phyloP scores from a whole-genome alignment of 2,113 vertebrate genomes.

The Calidris pygmaea region DNA sequence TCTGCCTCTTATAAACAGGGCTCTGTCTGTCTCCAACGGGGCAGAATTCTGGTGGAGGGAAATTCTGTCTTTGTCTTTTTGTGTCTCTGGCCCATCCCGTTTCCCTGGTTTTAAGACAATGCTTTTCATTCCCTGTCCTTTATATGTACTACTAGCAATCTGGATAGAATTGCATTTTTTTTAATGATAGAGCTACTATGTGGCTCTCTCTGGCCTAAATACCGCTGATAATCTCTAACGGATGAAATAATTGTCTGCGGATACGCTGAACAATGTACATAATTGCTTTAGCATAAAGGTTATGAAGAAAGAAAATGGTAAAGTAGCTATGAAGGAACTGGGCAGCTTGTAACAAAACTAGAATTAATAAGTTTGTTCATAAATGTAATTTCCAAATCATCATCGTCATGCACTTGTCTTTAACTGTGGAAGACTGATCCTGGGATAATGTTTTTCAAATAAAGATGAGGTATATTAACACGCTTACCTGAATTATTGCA shows the following conservation, averaged over 20 bases:
- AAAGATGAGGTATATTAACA: neutral
- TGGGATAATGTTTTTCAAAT: neutral
- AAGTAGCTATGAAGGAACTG: neutral
- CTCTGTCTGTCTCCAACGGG: neutral
- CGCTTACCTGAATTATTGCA: neutral
- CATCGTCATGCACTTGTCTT: neutral
- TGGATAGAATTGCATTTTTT: neutral
- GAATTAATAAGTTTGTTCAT: neutral
- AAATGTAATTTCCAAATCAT: neutral
- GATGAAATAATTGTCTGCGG: neutral
- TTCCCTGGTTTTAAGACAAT: neutral
- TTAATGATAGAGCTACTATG: neutral
- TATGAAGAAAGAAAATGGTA: neutral
- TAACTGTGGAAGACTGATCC: neutral
- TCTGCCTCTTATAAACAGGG: neutral
- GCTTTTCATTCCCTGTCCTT: neutral
- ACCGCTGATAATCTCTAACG: rapidly evolving
- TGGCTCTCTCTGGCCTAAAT: neutral
- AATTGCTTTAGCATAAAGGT: neutral
- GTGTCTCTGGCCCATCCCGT: neutral
- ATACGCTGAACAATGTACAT: neutral
- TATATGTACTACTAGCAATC: neutral
- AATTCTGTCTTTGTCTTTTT: neutral
- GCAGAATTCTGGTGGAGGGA: neutral
- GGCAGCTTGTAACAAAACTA: neutral